Evolutionary conservation across 92 coral and sea anemone species (phyloP), one percentile per base, ranked within the genome.

Genomic region (Epizoanthus fatuus): DNA sequence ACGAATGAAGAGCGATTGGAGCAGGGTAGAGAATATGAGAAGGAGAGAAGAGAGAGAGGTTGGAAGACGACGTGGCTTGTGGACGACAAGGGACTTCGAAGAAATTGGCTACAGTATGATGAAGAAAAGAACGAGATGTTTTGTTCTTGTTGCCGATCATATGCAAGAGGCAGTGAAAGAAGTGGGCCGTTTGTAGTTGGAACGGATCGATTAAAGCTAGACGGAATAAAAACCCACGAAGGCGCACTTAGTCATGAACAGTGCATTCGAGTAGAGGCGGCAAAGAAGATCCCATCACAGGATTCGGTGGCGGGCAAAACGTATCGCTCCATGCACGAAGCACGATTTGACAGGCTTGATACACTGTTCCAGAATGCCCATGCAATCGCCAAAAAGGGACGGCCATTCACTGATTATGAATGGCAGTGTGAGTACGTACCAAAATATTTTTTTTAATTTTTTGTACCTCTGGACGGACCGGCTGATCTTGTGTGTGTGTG

Each of bases 151-250:
- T 58, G 64, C 64, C 19, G 64, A 58, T 58, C 64, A 58, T 62
- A 62, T 62, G 68, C 68, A 62, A 11, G 68, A 62, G 22, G 68
- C 68, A 62, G 68, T 62, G 68, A 62, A 62, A 62, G 68, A 62
- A 62, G 68, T 62, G 68, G 68, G 32, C 22, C 68, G 25, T 62
- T 62, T 22, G 25, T 22, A 22, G 25, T 22, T 22, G 25, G 25
- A 22, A 22, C 25, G 25, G 25, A 22, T 22, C 25, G 25, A 22
- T 22, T 22, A 22, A 22, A 22, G 25, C 25, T 22, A 22, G 25
- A 22, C 25, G 25, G 25, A 22, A 22, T 22, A 22, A 22, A 22
- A 22, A 22, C 25, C 25, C 25, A 22, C 64, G 15, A 58, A 58
- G 19, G 64, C 15, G 17, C 64, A 58, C 17, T 58, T 58, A 58